Evolutionary conservation across 2,888 invertebrate genomes (phyloP), one percentile per base, ranked within the genome.

Genomic region (Physocephala rufipes): DNA sequence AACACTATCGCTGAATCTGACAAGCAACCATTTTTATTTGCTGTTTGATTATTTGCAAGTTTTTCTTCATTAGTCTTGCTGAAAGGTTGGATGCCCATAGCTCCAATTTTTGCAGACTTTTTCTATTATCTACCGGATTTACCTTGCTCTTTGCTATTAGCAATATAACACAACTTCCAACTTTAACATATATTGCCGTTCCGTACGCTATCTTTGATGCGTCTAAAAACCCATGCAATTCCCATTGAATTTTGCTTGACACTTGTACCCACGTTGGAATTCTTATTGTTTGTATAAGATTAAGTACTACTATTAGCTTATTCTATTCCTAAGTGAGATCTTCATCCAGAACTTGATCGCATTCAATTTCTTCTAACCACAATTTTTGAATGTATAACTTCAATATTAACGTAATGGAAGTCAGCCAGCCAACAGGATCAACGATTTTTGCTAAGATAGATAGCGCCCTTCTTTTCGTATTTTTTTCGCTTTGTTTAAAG

Each of bases 381-480:
- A 70, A 7, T n/a, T 71, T 61, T 49, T 71, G 67, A 47, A 71
- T 61, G 30, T 62, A 71, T 49, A 67, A 24, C 30, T 71, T 71
- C 47, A 47, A 16, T 51, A n/a, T 59, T 21, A 71, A 49, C 24
- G 71, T 71, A 28, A 67, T 66, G 45, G 66, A 67, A 49, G 71
- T 66, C 36, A 67, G 26, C 62, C 67, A 71, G 24, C 66, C 45
- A 15, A 66, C 36, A 19, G 71, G 71, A 71, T 71, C 71, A 66
- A 71, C 47, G 26, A 64, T 66, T 30, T 28, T 65, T 55, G 58
- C 66, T 59, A 66, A 26, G 15, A 49, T 28, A 5, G 59, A 71
- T 45, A 66, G 61, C 24, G 55, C 24, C 59, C 28, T 26, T 13
- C 26, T 24, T 26, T 59, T 26, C 12, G 24, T 59, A 26, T 28